Conservation (phyloP, 1,140 invertebrate species). For the Melitaea cinxia region DNA sequence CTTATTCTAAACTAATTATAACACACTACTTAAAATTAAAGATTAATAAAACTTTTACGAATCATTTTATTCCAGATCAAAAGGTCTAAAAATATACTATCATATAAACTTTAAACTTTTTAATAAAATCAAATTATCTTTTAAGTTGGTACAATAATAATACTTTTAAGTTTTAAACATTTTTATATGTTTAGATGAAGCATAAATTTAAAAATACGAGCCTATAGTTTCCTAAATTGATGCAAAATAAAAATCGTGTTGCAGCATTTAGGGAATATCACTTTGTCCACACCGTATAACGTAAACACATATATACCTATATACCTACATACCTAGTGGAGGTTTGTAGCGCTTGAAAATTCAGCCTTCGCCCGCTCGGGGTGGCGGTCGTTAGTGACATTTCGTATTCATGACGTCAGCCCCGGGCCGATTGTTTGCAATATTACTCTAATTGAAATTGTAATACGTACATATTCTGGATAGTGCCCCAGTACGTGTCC, state of each 20-base stretch:
- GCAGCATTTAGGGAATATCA: conserved; percentile 29
- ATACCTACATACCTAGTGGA: conserved; percentile 4
- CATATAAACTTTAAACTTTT: too few species aligned
- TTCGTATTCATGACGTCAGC: conserved; percentile 79
- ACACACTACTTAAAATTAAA: too few species aligned
- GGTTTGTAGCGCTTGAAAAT: conserved; percentile 61
- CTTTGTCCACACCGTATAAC: conserved; percentile 26
- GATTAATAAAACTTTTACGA: too few species aligned
- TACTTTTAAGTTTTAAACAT: too few species aligned
- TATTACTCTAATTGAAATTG: conserved; percentile 80
- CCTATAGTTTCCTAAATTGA: too few species aligned
- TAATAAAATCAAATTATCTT: too few species aligned
- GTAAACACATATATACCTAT: conserved; percentile 17
- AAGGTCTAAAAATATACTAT: too few species aligned
- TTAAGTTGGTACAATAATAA: too few species aligned
- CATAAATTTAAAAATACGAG: too few species aligned
- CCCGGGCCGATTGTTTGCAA: conserved; percentile 78
- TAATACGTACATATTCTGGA: conserved; percentile 70
- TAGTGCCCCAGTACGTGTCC: conserved; percentile 49
- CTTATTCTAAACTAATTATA: too few species aligned
- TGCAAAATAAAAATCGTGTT: conserved; percentile 14
- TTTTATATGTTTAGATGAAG: too few species aligned
- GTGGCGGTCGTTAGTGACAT: conserved; percentile 76
- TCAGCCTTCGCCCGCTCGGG: conserved; percentile 56
- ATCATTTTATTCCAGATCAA: too few species aligned